Evolutionary conservation across 1,140 invertebrate species (phyloP).

Genomic region (Penaeus vannamei): DNA sequence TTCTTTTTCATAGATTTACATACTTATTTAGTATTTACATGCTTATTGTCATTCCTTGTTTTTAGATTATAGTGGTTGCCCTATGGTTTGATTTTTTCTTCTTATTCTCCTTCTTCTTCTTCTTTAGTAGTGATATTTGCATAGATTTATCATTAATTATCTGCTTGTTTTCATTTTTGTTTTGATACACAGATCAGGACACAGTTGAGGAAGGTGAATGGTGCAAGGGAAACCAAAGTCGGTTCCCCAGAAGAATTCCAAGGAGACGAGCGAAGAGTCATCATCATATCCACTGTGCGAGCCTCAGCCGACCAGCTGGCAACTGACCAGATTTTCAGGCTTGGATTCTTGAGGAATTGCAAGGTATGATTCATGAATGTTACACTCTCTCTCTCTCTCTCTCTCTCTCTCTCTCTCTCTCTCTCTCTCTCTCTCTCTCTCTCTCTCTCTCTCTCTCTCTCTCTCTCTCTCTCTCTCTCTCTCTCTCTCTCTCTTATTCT

Average conservation of each 20-base stretch:
- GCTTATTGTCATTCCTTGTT: too few species aligned
- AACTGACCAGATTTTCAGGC: slow-evolving; percentile 43
- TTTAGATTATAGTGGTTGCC: too few species aligned
- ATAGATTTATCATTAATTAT: too few species aligned
- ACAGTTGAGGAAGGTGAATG: slow-evolving; percentile 1
- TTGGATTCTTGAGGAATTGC: slow-evolving; percentile 61
- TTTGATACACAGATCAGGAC: slow-evolving; percentile 26
- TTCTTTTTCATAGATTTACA: too few species aligned
- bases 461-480: background rate
- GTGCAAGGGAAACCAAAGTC: slow-evolving; percentile 75
- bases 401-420: too few species aligned
- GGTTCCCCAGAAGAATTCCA: slow-evolving; percentile 97
- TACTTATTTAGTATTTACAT: too few species aligned
- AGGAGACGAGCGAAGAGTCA: slow-evolving; percentile 89
- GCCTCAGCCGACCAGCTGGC: slow-evolving; percentile 69
- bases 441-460: background rate
- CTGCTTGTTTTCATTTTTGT: background rate
- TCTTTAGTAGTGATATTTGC: too few species aligned
- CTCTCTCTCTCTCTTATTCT: too few species aligned
- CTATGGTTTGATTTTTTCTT: too few species aligned
- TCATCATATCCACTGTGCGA: slow-evolving; percentile 90
- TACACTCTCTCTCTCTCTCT: background rate
- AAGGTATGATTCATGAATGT: slow-evolving; percentile 17
- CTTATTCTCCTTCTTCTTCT: too few species aligned
- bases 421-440: background rate